Evolutionary conservation across 2,888 invertebrate genomes (phyloP), one percentile per base, ranked within the genome.

Genomic region (Melanargia galathea): DNA sequence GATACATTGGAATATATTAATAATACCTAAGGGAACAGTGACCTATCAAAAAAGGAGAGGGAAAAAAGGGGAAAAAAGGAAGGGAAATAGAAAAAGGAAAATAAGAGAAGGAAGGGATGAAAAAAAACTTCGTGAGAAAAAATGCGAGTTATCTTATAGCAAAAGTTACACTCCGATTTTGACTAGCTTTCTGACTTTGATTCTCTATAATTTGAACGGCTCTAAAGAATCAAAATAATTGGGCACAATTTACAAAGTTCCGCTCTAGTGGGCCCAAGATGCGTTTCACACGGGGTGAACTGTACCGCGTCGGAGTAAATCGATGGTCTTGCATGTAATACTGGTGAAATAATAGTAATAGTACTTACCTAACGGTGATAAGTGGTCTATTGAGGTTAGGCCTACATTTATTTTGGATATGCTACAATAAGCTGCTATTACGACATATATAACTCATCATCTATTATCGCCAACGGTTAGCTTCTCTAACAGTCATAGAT

Each of bases 251-350:
- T 43, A 22, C 43, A 55, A 40, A 55, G 67, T 69, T 63, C 64
- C 64, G 71, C 56, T 71, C 65, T 66, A 67, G 48, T 65, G 66
- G 55, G 1, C n/a, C 5, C 16, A 18, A 52, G 48, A 46, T 55
- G 43, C 5, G 45, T 59, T 70, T 71, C 71, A 64, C 71, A 71
- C 71, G 70, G 60, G 33, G 49, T 18, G 45, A 68, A 63, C 46
- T 70, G 51, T 69, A 52, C 63, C 70, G 64, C 63, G 60, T 61
- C 66, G 62, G 35, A 26, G 26, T 55, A 43, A 40, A 55, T 55
- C 40, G 26, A 55, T 40, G 55, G 26, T 16, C 16, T 55, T 18
- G 24, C 55, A 43, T 55, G 55, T 43, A 55, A 55, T 43, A 6
- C 43, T 43, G 55, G 20, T 55, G 2, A 43, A 43, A 43, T 43